Evolutionary conservation across 2,888 invertebrate species (phyloP).

Genomic region (Helleia helle): DNA sequence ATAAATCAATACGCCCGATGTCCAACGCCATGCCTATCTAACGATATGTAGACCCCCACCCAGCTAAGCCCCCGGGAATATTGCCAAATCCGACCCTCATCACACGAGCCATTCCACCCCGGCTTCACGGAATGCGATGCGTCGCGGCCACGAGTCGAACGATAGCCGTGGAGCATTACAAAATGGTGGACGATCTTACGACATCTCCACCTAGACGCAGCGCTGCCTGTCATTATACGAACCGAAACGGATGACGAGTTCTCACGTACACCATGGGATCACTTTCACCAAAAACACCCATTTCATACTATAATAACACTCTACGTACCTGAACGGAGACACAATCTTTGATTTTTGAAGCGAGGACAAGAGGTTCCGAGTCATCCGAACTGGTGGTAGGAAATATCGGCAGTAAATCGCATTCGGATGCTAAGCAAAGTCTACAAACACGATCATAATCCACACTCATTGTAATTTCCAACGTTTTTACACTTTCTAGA

Average conservation of each 20-base stretch:
- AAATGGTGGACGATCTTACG: constrained; percentile 76
- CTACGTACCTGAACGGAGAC: constrained; percentile 78
- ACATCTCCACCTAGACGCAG: constrained; percentile 70
- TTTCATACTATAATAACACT: constrained; percentile 42
- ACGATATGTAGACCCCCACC: constrained; percentile 56
- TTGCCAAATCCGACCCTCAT: constrained; percentile 62
- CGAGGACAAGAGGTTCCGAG: constrained; percentile 70
- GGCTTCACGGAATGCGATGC: constrained; percentile 68
- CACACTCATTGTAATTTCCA: constrained; percentile 65
- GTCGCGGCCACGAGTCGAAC: constrained; percentile 64
- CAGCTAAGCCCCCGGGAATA: constrained; percentile 62
- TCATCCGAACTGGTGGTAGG: constrained; percentile 71
- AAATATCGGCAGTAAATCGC: constrained; percentile 76
- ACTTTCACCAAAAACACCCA: constrained; percentile 67
- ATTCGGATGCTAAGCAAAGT: constrained; percentile 76
- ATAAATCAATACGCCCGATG: constrained; percentile 68
- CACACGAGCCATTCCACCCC: constrained; percentile 58
- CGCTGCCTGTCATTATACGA: constrained; percentile 67
- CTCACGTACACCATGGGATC: constrained; percentile 63
- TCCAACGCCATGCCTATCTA: constrained; percentile 51
- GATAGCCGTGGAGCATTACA: constrained; percentile 71
- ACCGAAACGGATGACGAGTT: constrained; percentile 71
- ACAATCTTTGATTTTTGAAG: constrained; percentile 77
- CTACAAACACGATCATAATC: constrained; percentile 75
- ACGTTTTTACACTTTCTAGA: constrained; percentile 44